Percentiles rank a stretch among this genome's conserved stretches.
phyloP scores from a whole-genome alignment of 2,113 vertebrate species.

The Odontophorus gujanensis region DNA sequence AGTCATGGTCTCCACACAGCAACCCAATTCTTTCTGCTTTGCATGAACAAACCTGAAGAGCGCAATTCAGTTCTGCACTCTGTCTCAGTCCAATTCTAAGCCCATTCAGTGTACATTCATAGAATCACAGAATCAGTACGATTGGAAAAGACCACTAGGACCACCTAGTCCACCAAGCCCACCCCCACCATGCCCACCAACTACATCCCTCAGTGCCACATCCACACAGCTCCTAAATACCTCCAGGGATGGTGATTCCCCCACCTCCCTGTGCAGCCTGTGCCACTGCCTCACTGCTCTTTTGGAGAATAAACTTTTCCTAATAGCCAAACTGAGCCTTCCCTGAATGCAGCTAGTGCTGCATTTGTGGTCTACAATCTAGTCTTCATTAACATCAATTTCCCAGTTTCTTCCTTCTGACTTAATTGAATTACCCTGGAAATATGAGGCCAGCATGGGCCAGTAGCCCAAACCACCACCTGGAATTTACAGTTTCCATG shows the following conservation, averaged over 20 bases:
- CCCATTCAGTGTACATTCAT: background rate
- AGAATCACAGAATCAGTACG: no score
- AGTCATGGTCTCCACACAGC: background rate
- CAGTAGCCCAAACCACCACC: background rate
- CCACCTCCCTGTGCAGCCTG: no score
- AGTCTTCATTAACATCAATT: background rate
- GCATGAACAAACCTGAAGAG: background rate
- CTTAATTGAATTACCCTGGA: background rate
- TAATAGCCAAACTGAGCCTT: no score
- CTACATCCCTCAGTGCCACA: no score
- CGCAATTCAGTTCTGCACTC: background rate
- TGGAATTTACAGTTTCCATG: constrained; percentile 16
- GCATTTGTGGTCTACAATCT: background rate
- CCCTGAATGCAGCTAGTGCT: background rate
- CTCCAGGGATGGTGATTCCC: no score
- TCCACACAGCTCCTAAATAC: no score
- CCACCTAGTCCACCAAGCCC: no score
- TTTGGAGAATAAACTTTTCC: no score
- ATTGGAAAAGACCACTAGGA: no score
- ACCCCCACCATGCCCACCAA: no score
- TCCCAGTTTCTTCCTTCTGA: background rate
- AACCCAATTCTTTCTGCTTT: background rate
- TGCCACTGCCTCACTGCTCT: no score
- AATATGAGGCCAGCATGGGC: background rate
- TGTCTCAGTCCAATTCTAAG: background rate